phyloP scores from a whole-genome alignment of 2,888 invertebrate species.

The Periphyllus acericola region DNA sequence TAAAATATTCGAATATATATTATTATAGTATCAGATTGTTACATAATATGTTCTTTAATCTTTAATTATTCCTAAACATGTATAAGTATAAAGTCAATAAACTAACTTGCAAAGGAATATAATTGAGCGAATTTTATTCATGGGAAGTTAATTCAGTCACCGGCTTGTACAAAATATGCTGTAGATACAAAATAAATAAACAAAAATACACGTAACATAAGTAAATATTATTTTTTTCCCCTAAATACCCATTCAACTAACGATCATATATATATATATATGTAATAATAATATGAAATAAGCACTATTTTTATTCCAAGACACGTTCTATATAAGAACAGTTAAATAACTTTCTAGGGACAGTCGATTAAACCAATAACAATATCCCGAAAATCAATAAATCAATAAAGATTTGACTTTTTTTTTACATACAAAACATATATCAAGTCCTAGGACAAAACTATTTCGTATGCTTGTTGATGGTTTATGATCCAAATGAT shows the following conservation, averaged over 20 bases:
- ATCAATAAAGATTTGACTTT: not conserved
- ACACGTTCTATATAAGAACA: conserved; percentile 15
- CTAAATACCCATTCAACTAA: conserved; percentile 12
- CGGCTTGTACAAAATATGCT: not conserved
- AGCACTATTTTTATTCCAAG: conserved; percentile 16
- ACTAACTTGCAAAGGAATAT: not conserved
- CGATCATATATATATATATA: not conserved
- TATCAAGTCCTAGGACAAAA: no score
- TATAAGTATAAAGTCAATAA: not conserved
- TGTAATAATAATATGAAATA: not conserved
- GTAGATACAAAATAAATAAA: not conserved
- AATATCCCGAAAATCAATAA: not conserved
- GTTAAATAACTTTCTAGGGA: not conserved
- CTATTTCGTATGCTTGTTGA: not conserved
- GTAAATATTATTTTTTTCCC: conserved; percentile 17
- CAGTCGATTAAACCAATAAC: conserved; percentile 2
- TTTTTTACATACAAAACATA: not conserved
- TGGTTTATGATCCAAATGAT: not conserved
- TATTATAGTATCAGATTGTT: no score
- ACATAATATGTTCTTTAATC: not conserved
- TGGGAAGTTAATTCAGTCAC: not conserved
- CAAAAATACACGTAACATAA: not conserved
- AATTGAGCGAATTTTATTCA: not conserved
- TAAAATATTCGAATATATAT: no score
- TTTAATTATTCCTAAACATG: not conserved